Percentiles rank a stretch among this genome's conserved stretches.
These are phyloP conservation scores for Microplitis mediator DNA, from an alignment of 1,140 invertebrate species.

Conservation along the genomic window DNA sequence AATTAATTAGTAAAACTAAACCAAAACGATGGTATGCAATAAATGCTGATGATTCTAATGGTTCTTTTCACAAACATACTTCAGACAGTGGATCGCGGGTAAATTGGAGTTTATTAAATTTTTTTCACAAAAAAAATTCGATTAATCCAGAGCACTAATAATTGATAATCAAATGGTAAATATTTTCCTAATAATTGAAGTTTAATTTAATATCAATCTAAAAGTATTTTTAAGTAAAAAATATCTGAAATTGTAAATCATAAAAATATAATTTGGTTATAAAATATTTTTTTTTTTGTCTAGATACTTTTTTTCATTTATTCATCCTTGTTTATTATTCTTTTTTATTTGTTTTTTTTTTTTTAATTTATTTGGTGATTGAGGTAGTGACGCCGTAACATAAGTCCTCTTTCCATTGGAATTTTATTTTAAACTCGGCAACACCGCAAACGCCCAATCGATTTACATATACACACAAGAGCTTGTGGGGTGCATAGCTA, in stretches of 20 bases:
- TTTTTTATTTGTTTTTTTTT: background rate
- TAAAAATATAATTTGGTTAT: background rate
- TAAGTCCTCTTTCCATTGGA: slow-evolving; percentile 24
- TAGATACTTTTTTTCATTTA: background rate
- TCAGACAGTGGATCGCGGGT: background rate
- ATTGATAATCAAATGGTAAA: background rate
- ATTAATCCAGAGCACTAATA: background rate
- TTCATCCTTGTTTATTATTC: background rate
- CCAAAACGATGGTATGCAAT: slow-evolving; percentile 29
- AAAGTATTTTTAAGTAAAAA: background rate
- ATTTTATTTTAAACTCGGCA: slow-evolving; percentile 39
- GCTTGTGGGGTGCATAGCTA: slow-evolving; percentile 2
- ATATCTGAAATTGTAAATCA: background rate
- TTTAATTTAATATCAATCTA: no score
- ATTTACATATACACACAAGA: slow-evolving; percentile 39
- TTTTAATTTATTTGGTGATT: slow-evolving; percentile 1
- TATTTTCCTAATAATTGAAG: no score
- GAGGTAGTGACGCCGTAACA: slow-evolving; percentile 1
- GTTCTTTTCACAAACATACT: slow-evolving; percentile 1
- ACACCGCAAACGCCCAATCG: slow-evolving; percentile 38
- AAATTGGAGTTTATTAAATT: slow-evolving; percentile 8
- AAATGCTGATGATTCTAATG: background rate
- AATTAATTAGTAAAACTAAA: slow-evolving; percentile 27
- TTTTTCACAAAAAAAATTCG: slow-evolving; percentile 5
- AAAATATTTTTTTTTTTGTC: background rate